Evolutionary conservation across 2,113 vertebrate species (phyloP).

Genomic region (Oncorhynchus nerka): DNA sequence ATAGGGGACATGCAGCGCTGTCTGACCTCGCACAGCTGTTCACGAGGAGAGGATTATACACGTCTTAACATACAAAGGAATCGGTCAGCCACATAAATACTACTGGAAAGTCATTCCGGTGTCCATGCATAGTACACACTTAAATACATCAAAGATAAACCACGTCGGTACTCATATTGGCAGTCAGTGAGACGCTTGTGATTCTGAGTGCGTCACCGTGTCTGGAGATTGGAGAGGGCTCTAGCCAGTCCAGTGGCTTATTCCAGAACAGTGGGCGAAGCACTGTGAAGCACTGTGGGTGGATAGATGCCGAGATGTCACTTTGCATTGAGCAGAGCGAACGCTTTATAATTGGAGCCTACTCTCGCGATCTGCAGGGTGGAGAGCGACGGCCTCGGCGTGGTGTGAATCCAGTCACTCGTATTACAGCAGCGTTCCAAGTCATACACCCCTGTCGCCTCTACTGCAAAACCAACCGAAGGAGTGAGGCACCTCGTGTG

Average conservation of each 20-base stretch:
- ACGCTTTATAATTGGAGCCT: not conserved
- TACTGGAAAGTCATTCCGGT: too few species aligned
- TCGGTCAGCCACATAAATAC: not conserved
- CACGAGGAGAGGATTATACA: not conserved
- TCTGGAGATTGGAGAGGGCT: not conserved
- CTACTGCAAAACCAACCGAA: not conserved
- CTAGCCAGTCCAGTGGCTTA: not conserved
- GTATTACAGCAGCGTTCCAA: not conserved
- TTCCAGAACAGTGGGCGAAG: not conserved
- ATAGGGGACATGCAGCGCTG: not conserved
- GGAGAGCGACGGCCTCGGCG: not conserved
- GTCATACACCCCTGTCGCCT: not conserved
- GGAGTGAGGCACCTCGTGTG: not conserved
- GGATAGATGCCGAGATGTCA: not conserved
- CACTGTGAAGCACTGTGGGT: not conserved
- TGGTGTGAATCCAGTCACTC: not conserved
- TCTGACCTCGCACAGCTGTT: not conserved
- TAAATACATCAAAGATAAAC: not conserved
- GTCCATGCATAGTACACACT: not conserved
- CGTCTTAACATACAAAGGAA: not conserved
- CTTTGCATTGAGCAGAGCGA: not conserved
- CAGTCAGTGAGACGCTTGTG: not conserved
- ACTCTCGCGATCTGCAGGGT: not conserved
- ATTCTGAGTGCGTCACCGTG: not conserved
- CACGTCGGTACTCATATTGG: not conserved